Percentiles rank a stretch among this genome's conserved stretches.
Conservation (phyloP, 2,797 vertebrate genomes). For the Acanthurus lineatus region DNA sequence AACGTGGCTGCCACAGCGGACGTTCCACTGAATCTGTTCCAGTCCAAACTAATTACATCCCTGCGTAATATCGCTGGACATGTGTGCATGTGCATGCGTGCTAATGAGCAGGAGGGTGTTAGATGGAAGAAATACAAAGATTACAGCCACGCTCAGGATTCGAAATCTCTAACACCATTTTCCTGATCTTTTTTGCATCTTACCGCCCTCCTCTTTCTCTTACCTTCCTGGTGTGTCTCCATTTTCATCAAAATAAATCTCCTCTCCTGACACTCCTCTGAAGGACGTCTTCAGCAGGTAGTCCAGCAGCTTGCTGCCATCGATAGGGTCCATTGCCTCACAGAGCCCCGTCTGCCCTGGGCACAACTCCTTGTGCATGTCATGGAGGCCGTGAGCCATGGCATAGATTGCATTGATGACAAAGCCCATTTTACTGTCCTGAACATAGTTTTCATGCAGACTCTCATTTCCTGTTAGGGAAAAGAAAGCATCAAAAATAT, state of each 20-base stretch:
- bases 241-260: slow-evolving; percentile 97
- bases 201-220: slow-evolving; percentile 41
- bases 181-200: neutral
- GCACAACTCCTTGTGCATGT: slow-evolving; percentile 94
- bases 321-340: slow-evolving; percentile 96
- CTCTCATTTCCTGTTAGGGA: slow-evolving; percentile 92
- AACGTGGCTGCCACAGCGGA: slow-evolving; percentile 71
- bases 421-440: slow-evolving; percentile 99
- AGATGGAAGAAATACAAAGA: slow-evolving; percentile 24
- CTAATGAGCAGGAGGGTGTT: slow-evolving; percentile 50
- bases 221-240: slow-evolving; percentile 99
- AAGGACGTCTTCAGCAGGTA: slow-evolving; percentile 96
- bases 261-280: slow-evolving; percentile 94
- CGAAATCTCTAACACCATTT: slow-evolving; percentile 18
- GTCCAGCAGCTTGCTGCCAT: slow-evolving; percentile 96
- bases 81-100: slow-evolving; percentile 30
- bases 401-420: slow-evolving; percentile 99
- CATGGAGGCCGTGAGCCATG: slow-evolving; percentile 97
- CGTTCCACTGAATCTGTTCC: slow-evolving; percentile 81
- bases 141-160: slow-evolving; percentile 10
- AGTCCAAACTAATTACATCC: slow-evolving; percentile 82
- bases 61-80: slow-evolving; percentile 47
- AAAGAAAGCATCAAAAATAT: slow-evolving; percentile 10
- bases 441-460: slow-evolving; percentile 96
- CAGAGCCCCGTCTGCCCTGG: slow-evolving; percentile 92